A percentile compares a stretch with the other conserved stretches of the same genome.
Evolutionary conservation across 2,797 vertebrate genomes (phyloP).

Genomic region (Monodelphis domestica): DNA sequence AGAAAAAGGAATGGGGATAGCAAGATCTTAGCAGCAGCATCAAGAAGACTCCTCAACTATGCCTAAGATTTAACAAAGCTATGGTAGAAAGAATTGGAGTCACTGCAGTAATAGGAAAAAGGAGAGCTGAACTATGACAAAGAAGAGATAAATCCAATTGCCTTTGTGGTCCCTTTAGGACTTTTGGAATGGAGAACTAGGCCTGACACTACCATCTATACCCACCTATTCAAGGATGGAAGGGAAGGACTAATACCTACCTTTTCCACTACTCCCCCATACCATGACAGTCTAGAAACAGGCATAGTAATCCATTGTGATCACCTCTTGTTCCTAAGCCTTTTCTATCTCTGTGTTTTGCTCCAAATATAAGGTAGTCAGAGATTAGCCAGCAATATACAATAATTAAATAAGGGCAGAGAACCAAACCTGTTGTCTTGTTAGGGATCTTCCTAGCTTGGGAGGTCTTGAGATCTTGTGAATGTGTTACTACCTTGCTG

Average conservation of each 20-base stretch:
- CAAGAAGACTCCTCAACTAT: not conserved
- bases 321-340: not conserved
- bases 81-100: not conserved
- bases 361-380: not conserved
- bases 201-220: not conserved
- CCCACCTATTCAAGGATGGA: not conserved
- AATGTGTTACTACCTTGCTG: not conserved
- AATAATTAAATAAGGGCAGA: not conserved
- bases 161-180: not conserved
- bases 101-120: not conserved
- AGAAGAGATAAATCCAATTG: not conserved
- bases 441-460: not conserved
- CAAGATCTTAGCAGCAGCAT: not conserved
- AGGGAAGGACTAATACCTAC: not conserved
- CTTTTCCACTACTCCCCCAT: not conserved
- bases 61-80: not conserved
- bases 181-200: not conserved
- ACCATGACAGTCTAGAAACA: not conserved
- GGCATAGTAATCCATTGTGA: not conserved
- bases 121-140: not conserved
- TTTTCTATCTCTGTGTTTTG: not conserved
- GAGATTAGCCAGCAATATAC: not conserved
- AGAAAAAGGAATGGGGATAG: not conserved
- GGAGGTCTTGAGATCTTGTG: not conserved
- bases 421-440: not conserved